phyloP scores from a whole-genome alignment of 2,797 vertebrate genomes.

The Carduelis carduelis region DNA sequence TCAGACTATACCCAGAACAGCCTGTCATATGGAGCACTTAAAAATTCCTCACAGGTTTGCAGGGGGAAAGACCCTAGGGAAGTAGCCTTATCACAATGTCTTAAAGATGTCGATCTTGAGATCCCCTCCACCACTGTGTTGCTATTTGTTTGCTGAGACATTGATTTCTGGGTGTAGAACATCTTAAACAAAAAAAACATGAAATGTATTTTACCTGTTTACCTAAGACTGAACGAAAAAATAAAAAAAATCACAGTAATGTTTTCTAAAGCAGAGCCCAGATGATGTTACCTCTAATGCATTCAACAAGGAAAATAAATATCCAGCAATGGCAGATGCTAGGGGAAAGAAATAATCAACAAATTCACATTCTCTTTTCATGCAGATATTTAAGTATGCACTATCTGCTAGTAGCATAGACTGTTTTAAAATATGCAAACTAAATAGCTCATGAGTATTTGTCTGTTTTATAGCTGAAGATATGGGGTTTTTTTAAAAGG shows the following conservation, averaged over 20 bases:
- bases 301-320: constrained; percentile 3
- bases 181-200: neutral
- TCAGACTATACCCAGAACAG: neutral
- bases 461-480: constrained; percentile 16
- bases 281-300: neutral
- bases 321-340: neutral
- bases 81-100: constrained; percentile 14
- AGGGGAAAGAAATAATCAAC: neutral
- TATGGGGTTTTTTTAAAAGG: neutral
- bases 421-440: constrained; percentile 21
- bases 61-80: neutral
- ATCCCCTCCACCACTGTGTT: neutral
- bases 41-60: constrained; percentile 52
- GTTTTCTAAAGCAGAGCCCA: neutral
- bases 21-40: neutral
- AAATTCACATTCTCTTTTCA: neutral
- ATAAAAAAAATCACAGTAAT: neutral
- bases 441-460: neutral
- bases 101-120: constrained; percentile 29
- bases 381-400: neutral
- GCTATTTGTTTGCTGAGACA: constrained; percentile 32
- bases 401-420: neutral
- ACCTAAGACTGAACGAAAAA: neutral
- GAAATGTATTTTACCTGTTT: neutral
- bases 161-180: constrained; percentile 22